Evolutionary conservation across 2,888 invertebrate species (phyloP).

Genomic region (Phyto melanocephala): DNA sequence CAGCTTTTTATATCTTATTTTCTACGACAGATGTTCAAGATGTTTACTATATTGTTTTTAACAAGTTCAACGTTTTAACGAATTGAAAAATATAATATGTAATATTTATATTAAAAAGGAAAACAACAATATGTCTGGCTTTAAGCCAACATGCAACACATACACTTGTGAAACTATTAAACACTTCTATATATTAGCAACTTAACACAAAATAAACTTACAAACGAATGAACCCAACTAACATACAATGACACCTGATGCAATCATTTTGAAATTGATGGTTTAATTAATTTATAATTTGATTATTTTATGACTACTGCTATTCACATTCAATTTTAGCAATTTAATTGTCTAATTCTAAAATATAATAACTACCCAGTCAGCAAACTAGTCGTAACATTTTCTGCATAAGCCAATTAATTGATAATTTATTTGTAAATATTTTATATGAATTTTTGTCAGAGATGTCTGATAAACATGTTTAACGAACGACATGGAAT

Average conservation of each 20-base stretch:
- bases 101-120: constrained; percentile 17
- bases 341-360: background rate
- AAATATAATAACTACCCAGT: no score
- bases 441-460: no score
- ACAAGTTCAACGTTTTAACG: constrained; percentile 65
- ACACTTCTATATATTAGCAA: background rate
- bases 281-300: constrained; percentile 50
- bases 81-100: constrained; percentile 41
- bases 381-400: no score
- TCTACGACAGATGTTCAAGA: constrained; percentile 37
- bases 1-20: background rate
- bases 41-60: constrained; percentile 28
- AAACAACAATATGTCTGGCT: constrained; percentile 53
- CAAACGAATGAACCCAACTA: background rate
- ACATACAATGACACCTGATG: constrained; percentile 55
- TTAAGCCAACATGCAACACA: constrained; percentile 54
- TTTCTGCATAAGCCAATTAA: no score
- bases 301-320: constrained; percentile 27
- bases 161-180: background rate
- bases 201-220: background rate
- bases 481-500: no score
- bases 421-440: no score
- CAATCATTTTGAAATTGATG: constrained; percentile 55
- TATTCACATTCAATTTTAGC: constrained; percentile 22
- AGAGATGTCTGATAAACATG: no score